Evolutionary conservation across 2,888 invertebrate genomes (phyloP), one percentile per base, ranked within the genome.

Genomic region (Dasysyrphus tricinctus): DNA sequence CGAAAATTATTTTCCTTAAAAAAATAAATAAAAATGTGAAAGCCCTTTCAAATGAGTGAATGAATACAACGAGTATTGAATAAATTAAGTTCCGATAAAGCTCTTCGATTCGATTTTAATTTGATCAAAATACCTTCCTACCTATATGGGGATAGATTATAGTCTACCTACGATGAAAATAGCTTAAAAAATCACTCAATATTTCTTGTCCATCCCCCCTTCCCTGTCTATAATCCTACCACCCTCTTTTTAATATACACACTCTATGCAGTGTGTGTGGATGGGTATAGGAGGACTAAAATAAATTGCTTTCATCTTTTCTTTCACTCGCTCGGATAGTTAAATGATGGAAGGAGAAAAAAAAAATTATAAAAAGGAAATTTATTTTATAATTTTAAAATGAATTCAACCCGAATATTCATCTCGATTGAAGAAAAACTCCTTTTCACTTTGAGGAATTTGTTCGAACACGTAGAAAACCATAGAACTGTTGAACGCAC

Each of bases 391-490:
- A 77, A 77, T 61, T 61, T 78, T 59, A 81, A 57, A 74, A 74
- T 70, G 74, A 74, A 85, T 80, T 63, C 78, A 77, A 86, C 85
- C 85, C 74, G 81, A 81, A 81, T 86, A 69, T 74, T 75, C 85
- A 81, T 37, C 32, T 39, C 11, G 42, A 56, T 57, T 54, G 5
- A 34, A 42, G 29, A 49, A 75, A 74, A 73, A 16, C 56, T 63
- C 37, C 32, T 44, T 63, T 29, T 49, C 69, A 67, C 34, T 56
- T 63, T 73, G 59, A 37, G n/a, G 16, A 51, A 63, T n/a, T n/a
- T 70, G 49, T 72, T 82, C 82, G 70, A 78, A 69, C 77, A 73
- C 54, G 63, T 56, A 69, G 19, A 44, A 72, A 69, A 24, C 24
- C 24, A 24, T 24, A 24, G 24, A 54, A 65, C 44, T 16, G 12